These are phyloP conservation scores for Druon quercuslanigerum DNA, from an alignment of 1,140 invertebrate species.

Conservation along the genomic window DNA sequence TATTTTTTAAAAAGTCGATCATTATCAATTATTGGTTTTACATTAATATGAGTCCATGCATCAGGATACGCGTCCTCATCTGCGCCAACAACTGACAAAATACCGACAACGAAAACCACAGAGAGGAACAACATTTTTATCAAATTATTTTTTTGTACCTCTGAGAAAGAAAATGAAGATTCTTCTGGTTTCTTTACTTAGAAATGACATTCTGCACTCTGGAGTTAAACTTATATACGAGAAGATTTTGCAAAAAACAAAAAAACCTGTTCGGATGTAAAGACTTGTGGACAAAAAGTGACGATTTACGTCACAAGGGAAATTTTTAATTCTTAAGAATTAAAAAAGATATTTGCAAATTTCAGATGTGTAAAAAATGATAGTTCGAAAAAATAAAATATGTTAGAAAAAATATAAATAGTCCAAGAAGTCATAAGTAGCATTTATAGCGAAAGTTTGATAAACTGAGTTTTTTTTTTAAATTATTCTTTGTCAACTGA, in stretches of 20 bases:
- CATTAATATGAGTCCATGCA: constrained; percentile 50
- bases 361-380: too few species aligned
- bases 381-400: too few species aligned
- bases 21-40: constrained; percentile 54
- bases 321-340: too few species aligned
- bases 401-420: too few species aligned
- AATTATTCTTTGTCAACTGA: too few species aligned
- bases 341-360: too few species aligned
- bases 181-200: background rate
- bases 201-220: background rate
- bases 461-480: too few species aligned
- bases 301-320: constrained; percentile 9
- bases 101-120: constrained; percentile 29
- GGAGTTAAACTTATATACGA: background rate
- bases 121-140: constrained; percentile 20
- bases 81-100: constrained; percentile 25
- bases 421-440: too few species aligned
- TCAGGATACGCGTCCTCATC: constrained; percentile 49
- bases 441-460: too few species aligned
- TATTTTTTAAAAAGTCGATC: constrained; percentile 57
- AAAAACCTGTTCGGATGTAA: background rate
- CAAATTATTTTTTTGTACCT: background rate
- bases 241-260: background rate
- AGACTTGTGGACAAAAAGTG: constrained; percentile 2
- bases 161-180: background rate